Conservation (phyloP, 2,113 vertebrate genomes). For the Epinephelus fuscoguttatus region DNA sequence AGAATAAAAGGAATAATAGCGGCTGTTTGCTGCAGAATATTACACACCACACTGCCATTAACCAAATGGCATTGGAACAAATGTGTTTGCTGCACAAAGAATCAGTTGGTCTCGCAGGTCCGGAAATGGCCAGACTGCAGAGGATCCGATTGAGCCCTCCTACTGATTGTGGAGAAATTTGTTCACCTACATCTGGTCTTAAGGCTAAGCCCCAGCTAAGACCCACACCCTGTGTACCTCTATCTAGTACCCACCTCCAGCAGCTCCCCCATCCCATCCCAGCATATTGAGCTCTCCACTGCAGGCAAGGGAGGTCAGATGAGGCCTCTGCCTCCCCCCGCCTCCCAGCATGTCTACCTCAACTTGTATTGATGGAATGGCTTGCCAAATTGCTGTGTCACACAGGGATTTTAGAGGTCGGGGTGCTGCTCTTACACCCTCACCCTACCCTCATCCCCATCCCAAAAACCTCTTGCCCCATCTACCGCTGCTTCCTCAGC, state of each 20-base stretch:
- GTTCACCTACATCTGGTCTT: conserved; percentile 32
- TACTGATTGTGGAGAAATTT: conserved; percentile 34
- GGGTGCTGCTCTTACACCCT: not conserved
- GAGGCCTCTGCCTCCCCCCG: conserved; percentile 5
- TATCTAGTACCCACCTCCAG: not conserved
- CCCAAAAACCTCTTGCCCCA: conserved; percentile 13
- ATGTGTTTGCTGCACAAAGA: conserved; percentile 25
- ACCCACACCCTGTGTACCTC: conserved; percentile 15
- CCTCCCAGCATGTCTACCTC: conserved; percentile 6
- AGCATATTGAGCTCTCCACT: conserved; percentile 20
- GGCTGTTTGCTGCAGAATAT: conserved; percentile 16
- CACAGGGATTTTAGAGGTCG: conserved; percentile 13
- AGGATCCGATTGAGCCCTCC: conserved; percentile 17
- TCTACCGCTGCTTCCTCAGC: conserved; percentile 25
- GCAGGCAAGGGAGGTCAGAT: conserved; percentile 30
- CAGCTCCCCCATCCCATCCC: not conserved
- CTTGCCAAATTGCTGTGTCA: conserved; percentile 44
- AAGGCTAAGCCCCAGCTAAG: conserved; percentile 31
- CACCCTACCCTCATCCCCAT: no score
- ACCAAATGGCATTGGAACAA: conserved; percentile 25
- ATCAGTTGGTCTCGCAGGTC: not conserved
- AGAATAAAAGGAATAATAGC: conserved; percentile 9
- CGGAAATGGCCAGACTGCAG: conserved; percentile 22
- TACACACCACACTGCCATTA: conserved; percentile 23
- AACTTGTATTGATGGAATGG: not conserved